Percentiles rank a stretch among this genome's conserved stretches.
Conservation (phyloP, 2,888 invertebrate species). For the Dolichomitus sp. region DNA sequence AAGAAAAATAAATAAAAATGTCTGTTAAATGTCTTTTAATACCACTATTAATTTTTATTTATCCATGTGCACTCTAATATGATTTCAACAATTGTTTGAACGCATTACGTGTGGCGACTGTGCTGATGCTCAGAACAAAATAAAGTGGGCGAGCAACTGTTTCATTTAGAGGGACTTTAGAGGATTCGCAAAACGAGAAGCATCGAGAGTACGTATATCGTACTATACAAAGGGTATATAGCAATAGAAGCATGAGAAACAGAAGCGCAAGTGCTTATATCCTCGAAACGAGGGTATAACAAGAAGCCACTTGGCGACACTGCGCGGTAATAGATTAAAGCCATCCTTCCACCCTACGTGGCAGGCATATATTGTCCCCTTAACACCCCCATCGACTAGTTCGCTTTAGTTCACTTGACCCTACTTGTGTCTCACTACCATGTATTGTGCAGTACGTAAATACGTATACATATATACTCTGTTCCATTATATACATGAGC, state of each 20-base stretch:
- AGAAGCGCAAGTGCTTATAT: constrained; percentile 63
- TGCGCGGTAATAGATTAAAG: constrained; percentile 84
- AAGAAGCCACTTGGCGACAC: constrained; percentile 83
- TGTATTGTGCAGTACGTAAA: constrained; percentile 53
- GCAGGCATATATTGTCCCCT: constrained; percentile 82
- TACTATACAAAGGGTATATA: constrained; percentile 7
- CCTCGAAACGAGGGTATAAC: constrained; percentile 82
- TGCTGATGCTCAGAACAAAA: not conserved
- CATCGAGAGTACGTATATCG: not conserved
- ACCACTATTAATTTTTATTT: too few relatives aligned
- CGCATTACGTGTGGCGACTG: not conserved
- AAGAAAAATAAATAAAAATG: too few relatives aligned
- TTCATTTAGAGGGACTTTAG: constrained; percentile 48
- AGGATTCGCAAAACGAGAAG: constrained; percentile 48
- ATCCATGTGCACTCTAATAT: not conserved
- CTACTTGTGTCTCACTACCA: constrained; percentile 77
- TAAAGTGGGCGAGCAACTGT: constrained; percentile 36
- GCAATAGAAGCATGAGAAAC: constrained; percentile 29
- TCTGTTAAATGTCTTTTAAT: too few relatives aligned
- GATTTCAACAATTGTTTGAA: not conserved
- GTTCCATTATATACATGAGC: not conserved
- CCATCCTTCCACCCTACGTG: constrained; percentile 78
- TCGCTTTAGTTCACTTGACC: constrained; percentile 84
- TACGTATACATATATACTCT: constrained; percentile 7
- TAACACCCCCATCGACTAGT: constrained; percentile 80